Evolutionary conservation across 2,113 vertebrate species (phyloP).

Genomic region (Prionailurus bengalensis): DNA sequence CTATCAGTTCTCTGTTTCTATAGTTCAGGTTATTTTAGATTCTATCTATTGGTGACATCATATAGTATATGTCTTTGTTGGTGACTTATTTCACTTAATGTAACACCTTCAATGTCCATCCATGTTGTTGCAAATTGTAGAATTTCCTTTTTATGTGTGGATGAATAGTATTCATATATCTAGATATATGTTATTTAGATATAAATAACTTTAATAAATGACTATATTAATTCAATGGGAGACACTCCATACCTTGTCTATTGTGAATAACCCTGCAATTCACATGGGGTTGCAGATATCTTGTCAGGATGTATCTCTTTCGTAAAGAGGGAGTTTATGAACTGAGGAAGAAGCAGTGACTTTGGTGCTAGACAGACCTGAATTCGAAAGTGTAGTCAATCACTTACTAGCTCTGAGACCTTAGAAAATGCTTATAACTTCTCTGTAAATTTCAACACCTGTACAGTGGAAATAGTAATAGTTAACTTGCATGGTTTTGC

Average conservation of each 20-base stretch:
- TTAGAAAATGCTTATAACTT: neutral
- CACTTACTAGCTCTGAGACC: neutral
- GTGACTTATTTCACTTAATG: neutral
- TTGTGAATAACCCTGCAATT: neutral
- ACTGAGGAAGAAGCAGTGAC: neutral
- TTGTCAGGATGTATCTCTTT: neutral
- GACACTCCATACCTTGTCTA: neutral
- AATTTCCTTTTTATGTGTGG: neutral
- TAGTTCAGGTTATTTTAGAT: neutral
- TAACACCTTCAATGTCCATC: neutral
- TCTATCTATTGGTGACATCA: neutral
- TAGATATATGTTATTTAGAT: too few species aligned
- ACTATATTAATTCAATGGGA: neutral
- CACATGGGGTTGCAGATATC: neutral
- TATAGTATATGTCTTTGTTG: neutral
- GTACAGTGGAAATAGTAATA: neutral
- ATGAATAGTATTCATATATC: neutral
- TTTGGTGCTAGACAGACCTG: neutral
- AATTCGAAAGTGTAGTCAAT: neutral
- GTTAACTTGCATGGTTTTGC: neutral
- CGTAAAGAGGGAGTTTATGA: neutral
- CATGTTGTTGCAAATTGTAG: neutral
- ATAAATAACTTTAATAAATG: too few species aligned
- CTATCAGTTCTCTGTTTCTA: neutral
- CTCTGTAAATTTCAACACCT: neutral